Evolutionary conservation across 1,140 invertebrate species (phyloP).

Genomic region (Schlechtendalia chinensis): DNA sequence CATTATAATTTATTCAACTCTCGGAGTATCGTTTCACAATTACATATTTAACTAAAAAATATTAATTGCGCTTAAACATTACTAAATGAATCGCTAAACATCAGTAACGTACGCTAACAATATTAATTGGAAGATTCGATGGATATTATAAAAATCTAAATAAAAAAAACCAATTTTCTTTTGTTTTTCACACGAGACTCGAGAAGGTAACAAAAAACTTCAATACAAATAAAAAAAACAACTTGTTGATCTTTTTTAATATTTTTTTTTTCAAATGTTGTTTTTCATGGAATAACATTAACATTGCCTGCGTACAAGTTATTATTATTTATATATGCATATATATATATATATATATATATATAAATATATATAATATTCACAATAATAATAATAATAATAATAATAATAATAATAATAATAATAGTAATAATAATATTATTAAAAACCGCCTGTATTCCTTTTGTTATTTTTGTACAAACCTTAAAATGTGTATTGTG

Average conservation of each 20-base stretch:
- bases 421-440: slow-evolving; percentile 46
- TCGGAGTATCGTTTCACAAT: too few relatives aligned
- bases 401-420: slow-evolving; percentile 43
- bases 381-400: slow-evolving; percentile 47
- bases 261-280: slow-evolving; percentile 11
- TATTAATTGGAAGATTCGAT: neutral
- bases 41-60: too few relatives aligned
- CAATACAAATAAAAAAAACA: slow-evolving; percentile 1
- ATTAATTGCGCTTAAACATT: too few relatives aligned
- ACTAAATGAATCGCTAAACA: too few relatives aligned
- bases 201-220: neutral
- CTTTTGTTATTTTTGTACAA: slow-evolving; percentile 46
- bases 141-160: neutral
- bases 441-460: slow-evolving; percentile 48
- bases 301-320: slow-evolving; percentile 46
- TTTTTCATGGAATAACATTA: slow-evolving; percentile 48
- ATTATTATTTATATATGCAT: slow-evolving; percentile 43
- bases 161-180: neutral
- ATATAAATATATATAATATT: too few relatives aligned
- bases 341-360: too few relatives aligned
- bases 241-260: neutral
- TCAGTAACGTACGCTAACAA: too few relatives aligned
- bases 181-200: neutral
- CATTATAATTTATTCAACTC: too few relatives aligned
- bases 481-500: slow-evolving; percentile 44